Evolutionary conservation across 2,113 vertebrate species (phyloP).

Genomic region (Choloepus hoffmanni): DNA sequence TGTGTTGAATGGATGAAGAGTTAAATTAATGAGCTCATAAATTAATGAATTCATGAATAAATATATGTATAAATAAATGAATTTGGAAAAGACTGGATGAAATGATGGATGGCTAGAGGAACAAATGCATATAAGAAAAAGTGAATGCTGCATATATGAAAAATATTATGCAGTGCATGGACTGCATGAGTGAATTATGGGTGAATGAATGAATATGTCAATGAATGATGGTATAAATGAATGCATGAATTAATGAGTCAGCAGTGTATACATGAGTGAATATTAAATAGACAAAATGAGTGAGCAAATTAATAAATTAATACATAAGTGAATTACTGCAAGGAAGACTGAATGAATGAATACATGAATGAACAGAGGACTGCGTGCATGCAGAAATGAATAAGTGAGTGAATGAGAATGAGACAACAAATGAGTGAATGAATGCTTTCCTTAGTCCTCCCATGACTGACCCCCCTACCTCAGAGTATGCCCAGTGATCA

Average conservation of each 20-base stretch:
- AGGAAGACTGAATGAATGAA: not conserved
- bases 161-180: not conserved
- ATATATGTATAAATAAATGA: not conserved
- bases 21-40: not conserved
- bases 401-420: not conserved
- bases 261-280: not conserved
- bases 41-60: not conserved
- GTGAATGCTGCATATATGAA: not conserved
- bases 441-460: not conserved
- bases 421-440: not conserved
- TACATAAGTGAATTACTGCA: not conserved
- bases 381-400: not conserved
- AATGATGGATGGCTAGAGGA: not conserved
- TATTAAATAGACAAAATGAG: not conserved
- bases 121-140: slow-evolving; percentile 18
- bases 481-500: not conserved
- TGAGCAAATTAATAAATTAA: not conserved
- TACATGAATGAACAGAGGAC: not conserved
- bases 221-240: not conserved
- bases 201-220: not conserved
- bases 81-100: not conserved
- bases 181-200: not conserved
- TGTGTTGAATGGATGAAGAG: not conserved
- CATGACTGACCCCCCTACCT: too few relatives aligned
- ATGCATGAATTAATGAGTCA: not conserved